Base-by-base conservation (phyloP, 2,888 invertebrate species). In the Pteria penguin region DNA sequence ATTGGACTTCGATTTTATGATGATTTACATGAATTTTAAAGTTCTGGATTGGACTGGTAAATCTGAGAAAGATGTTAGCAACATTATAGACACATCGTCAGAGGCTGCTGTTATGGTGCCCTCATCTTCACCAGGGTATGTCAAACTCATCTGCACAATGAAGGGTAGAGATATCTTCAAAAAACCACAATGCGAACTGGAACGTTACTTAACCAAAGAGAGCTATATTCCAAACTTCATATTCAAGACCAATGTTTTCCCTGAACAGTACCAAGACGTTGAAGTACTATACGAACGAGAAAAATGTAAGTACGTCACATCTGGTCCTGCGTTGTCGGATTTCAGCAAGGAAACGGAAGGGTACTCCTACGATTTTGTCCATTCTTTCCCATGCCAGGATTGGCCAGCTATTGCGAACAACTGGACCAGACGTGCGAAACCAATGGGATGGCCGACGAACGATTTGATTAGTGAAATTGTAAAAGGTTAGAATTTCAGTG, bases 301-400 rank as follows among this genome's bases (percentile, higher is more conserved):
- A 45, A 52, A 54, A 45, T 32, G 45, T 1, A 57, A 62, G 8
- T 81, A 72, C 67, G 63, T 62, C 2, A 26, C 60, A 8, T 72
- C 71, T 32, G 80, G 80, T 1, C 80, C 80, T 3, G 80, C 80
- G 3, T 26, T 80, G 18, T 73, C 80, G 1, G 61, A 63, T 29
- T 26, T 74, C 45, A 45, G 11, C 1, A 8, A 8, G 11, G 45
- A 45, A 45, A 45, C 45, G 0, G 65, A 76, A 4, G 81, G 81
- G 0, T 76, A 69, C 54, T 72, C 79, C 2, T 82, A 76, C 58
- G 81, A 82, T 45, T 78, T 78, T 63, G 81, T 81, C 3, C 69
- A 78, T 58, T 68, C 79, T 4, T 82, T 79, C 65, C 81, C 81
- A 4, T 79, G 79, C 52, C 18, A 11, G 2, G 54, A 68, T 11